Base-by-base conservation (phyloP, 1,140 invertebrate species). In the Drosophila virilis region DNA sequence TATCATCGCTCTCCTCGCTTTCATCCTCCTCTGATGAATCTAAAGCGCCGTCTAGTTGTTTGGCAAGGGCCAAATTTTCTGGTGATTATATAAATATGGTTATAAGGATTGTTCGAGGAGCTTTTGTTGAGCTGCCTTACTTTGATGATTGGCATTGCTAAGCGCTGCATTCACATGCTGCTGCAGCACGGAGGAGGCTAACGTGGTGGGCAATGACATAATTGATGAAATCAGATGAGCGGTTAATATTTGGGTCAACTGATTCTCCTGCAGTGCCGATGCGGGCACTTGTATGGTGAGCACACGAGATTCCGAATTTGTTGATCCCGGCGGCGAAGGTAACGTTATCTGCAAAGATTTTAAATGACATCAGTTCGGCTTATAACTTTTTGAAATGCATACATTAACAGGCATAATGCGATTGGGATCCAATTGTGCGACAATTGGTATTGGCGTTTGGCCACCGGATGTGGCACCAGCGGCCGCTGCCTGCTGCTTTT, bases 161-260 rank as follows among this genome's bases (percentile, higher is more conserved):
- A 96, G 92, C n/a, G 96, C 96, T 28, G 95, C 95, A 92, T 97
- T 97, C 2, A 98, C 96, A 92, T 98, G 97, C 85, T 97, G 96
- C 82, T 97, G 97, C 15, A 98, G 93, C 65, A 97, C 93, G 13
- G 95, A 95, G 1, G 96, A 96, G 52, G 97, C 96, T 82, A 97
- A 91, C 37, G 95, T 94, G 62, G 95, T 94, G 32, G 97, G 96
- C 70, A 97, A 93, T 79, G 95, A 94, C 94, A 98, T 97, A 48
- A 97, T 97, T 1, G 96, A 96, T 84, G 96, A 96, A 72, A 98
- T 97, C 37, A 97, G 95, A 32, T 96, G 96, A 32, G 96, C 96
- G 17, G 96, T 96, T 59, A 98, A 93, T 57, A 93, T 92, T 73
- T 92, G 94, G 68, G 94, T 94, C 22, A 94, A 79, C 79, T 94